Evolutionary conservation across 2,113 vertebrate genomes (phyloP), one percentile per base, ranked within the genome.

Genomic region (Marmota monax): DNA sequence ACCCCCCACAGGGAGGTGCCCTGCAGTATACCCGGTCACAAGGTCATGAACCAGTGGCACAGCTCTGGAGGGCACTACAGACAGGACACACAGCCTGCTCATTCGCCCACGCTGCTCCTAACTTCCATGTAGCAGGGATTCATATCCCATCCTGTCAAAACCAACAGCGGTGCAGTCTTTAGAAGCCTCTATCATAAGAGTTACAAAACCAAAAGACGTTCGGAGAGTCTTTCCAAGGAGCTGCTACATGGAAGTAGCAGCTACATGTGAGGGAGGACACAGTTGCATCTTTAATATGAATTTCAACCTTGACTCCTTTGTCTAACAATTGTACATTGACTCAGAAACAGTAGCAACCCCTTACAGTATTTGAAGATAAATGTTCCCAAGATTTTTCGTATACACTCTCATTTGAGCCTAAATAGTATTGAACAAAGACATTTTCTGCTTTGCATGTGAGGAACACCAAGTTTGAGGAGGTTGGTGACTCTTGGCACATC

Each of bases 21-120:
- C n/a, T 11, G 22, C 80, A 51, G 18, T 39, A 48, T 3, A 1
- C 8, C 22, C 1, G 20, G n/a, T 45, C 39, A 45, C 18, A 4
- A 14, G 23, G 3, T 4, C 63, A 27, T 0, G 56, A 86, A 23
- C 7, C 29, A 69, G 23, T 22, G 17, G 34, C 90, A 51, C 5
- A 12, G 7, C 29, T 37, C 61, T 32, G 22, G 39, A 27, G 18
- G n/a, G 42, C 0, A 0, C 45, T 51, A 13, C 0, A 22, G 61
- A 32, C 22, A 42, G 4, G 22, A 29, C 2, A 29, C 20, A 1
- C 5, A 53, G 70, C 22, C 51, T 92, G 27, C 27, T 74, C 56
- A 29, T 32, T 53, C 18, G 69, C 18, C 56, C 67, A 29, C 51
- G 3, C 20, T 53, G 85, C 1, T 74, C 67, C 65, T 76, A 61